These are phyloP conservation scores for Trachymyrmex septentrionalis DNA, from an alignment of 1,140 invertebrate genomes.

Conservation along the genomic window DNA sequence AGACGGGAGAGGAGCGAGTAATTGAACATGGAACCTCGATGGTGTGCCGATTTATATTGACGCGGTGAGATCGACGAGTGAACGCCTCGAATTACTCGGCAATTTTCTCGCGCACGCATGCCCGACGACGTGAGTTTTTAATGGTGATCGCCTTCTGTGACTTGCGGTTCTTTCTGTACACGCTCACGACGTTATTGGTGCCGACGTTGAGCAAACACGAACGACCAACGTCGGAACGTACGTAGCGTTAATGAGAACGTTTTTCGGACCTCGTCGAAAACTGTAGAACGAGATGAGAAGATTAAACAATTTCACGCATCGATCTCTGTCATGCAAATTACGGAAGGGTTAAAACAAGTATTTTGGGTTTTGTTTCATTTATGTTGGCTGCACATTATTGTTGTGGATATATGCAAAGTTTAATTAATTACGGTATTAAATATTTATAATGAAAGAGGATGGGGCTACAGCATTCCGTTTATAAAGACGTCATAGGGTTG, in stretches of 20 bases:
- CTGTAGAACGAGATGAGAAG: constrained; percentile 16
- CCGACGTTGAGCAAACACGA: constrained; percentile 57
- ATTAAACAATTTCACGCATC: constrained; percentile 57
- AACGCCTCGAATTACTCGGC: constrained; percentile 66
- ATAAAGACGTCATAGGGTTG: constrained; percentile 18
- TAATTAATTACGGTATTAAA: constrained; percentile 31
- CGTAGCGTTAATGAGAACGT: constrained; percentile 60
- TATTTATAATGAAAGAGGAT: neutral
- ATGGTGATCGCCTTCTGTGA: constrained; percentile 53
- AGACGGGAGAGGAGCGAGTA: constrained; percentile 50
- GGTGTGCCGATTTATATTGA: constrained; percentile 67
- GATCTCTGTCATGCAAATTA: constrained; percentile 35
- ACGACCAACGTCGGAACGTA: constrained; percentile 13
- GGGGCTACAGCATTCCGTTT: neutral
- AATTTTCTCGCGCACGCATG: constrained; percentile 67
- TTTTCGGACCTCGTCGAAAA: constrained; percentile 52
- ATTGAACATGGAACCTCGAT: constrained; percentile 71
- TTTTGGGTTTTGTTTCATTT: constrained; percentile 20
- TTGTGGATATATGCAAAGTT: neutral
- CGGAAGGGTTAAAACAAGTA: constrained; percentile 15
- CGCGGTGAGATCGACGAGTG: constrained; percentile 62
- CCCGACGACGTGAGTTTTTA: constrained; percentile 49
- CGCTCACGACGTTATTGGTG: constrained; percentile 46
- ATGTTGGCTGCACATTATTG: neutral
- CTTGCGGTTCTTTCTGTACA: constrained; percentile 53